Base-by-base conservation (phyloP, 64 coral and sea anemone genomes). In the Trachythela sp. region DNA sequence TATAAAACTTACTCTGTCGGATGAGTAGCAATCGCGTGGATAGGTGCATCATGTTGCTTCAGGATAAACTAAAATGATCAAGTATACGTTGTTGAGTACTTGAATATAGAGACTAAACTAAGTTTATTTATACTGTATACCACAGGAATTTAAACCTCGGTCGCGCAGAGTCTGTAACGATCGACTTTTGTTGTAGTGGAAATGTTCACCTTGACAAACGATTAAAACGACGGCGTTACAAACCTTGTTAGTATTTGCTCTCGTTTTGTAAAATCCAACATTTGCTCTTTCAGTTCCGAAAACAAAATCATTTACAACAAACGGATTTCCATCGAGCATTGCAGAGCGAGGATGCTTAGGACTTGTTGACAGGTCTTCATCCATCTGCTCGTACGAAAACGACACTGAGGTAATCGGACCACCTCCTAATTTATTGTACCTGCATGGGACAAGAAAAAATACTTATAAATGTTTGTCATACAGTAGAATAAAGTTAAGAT, bases 341-440 rank as follows among this genome's bases (percentile, higher is more conserved):
- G 96, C 75, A 15, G 75, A 80, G 15, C 37, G 75, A 80, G 75
- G 33, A 80, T 80, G 33, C 20, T 80, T 80, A 6, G 56, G 56
- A 64, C 20, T n/a, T 0, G 56, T 64, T 64, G 56, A n/a, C 26
- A 20, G 13, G 56, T 84, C 24, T 48, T 80, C 33, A 37, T 80
- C 34, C 31, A 39, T 80, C 15, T 20, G 84, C 70, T 27, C 70
- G 48, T 84, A 87, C 0, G 96, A 95, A 86, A 99, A 95, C 20
- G 96, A 93, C 1, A 99, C 93, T 35, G 96, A 85, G 59, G 87
- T 95, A 36, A 99, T 87, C 17, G 93, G 91, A 83, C 96, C 96
- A 89, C 93, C 96, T 64, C 94, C 92, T 39, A 99, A 89, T 37
- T 99, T 94, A 60, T 95, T 99, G 84, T 99, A 99, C 95, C 95